These are phyloP conservation scores for Formica aserva DNA, from an alignment of 2,888 invertebrate species.

Conservation along the genomic window DNA sequence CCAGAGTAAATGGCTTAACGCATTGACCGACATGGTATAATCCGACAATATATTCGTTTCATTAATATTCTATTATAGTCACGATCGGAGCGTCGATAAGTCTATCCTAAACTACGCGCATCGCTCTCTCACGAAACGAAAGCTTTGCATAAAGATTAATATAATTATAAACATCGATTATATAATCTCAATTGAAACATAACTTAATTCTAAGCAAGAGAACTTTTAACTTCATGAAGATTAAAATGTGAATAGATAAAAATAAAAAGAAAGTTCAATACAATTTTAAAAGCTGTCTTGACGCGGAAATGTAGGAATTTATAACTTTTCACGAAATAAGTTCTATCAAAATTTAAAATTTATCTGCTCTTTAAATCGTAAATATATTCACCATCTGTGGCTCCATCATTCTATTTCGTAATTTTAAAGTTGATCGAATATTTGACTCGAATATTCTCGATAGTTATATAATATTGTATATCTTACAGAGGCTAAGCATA, in stretches of 20 bases:
- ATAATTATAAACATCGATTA: background rate
- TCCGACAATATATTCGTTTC: background rate
- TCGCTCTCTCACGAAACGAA: background rate
- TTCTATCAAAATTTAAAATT: conserved; percentile 36
- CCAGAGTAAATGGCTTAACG: background rate
- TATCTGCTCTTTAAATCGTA: background rate
- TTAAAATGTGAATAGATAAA: background rate
- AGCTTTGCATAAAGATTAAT: background rate
- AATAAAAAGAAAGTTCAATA: background rate
- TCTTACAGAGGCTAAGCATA: conserved; percentile 49
- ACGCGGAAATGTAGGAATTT: background rate
- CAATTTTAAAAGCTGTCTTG: background rate
- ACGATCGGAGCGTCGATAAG: background rate
- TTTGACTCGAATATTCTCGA: conserved; percentile 7
- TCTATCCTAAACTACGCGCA: background rate
- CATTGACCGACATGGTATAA: conserved; percentile 3
- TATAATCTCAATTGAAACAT: background rate
- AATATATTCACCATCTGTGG: conserved; percentile 6
- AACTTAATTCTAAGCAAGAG: background rate
- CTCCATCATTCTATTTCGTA: background rate
- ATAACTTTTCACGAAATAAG: conserved; percentile 8
- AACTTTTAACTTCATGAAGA: background rate
- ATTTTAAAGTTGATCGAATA: conserved; percentile 43
- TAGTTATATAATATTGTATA: background rate
- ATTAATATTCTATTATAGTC: conserved; percentile 19